A percentile compares a stretch with the other conserved stretches of the same genome.
Conservation (phyloP, 2,113 vertebrate species). For the Sarotherodon lohbergeri region DNA sequence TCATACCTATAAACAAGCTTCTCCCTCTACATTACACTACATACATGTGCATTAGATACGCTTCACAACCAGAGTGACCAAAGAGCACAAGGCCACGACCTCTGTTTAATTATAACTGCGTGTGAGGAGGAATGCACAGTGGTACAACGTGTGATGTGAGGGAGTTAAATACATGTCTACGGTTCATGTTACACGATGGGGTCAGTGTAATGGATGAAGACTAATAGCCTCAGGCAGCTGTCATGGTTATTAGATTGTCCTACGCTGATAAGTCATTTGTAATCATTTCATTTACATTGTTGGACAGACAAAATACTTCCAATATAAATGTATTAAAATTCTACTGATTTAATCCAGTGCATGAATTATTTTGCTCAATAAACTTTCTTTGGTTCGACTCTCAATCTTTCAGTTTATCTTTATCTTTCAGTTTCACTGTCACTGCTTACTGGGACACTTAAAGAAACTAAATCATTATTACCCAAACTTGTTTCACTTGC, state of each 20-base stretch:
- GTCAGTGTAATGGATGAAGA: not conserved
- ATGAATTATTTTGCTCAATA: not conserved
- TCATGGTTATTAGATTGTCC: not conserved
- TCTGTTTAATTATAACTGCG: constrained; percentile 38
- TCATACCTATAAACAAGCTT: not conserved
- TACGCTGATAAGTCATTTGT: not conserved
- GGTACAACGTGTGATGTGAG: not conserved
- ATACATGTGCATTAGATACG: not conserved
- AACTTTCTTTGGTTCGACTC: not conserved
- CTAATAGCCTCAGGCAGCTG: not conserved
- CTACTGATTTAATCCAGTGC: not conserved
- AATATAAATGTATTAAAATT: not conserved
- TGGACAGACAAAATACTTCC: not conserved
- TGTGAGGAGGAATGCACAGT: not conserved
- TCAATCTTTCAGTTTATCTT: not conserved
- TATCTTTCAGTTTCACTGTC: not conserved
- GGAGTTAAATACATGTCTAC: not conserved
- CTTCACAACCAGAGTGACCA: not conserved
- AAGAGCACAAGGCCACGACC: constrained; percentile 12
- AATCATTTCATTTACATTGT: not conserved
- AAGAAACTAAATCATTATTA: not conserved
- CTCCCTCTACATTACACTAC: not conserved
- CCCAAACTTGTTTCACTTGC: not conserved
- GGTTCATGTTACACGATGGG: constrained; percentile 39
- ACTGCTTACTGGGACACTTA: not conserved